Evolutionary conservation across 2,888 invertebrate genomes (phyloP), one percentile per base, ranked within the genome.

Genomic region (Philaethria dido): DNA sequence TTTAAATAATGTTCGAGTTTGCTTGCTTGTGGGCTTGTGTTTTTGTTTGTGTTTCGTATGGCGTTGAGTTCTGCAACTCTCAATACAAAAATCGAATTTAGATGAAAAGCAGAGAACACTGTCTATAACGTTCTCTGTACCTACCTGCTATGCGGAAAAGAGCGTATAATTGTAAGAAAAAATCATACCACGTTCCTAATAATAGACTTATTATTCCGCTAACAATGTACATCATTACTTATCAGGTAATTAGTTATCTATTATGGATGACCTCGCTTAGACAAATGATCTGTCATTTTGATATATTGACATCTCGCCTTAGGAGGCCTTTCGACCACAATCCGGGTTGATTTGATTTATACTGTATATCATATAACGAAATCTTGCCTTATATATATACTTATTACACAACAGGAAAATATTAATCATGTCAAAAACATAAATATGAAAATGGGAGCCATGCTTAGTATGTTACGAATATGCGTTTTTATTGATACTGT

Each of bases 241-340:
- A 70, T 69, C 59, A 64, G 54, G 70, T 71, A 76, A 78, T 78
- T 78, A 77, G 75, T 77, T 77, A 77, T 76, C 73, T 72, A 74
- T 79, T 77, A 76, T 73, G 70, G 74, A 69, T 70, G 75, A 74
- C 72, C 74, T 64, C 74, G 73, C 73, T 66, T 70, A 69, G 80
- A 79, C 76, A 75, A 80, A 80, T 78, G 74, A 74, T 76, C 72
- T 71, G 76, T 76, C 76, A 73, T 72, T 67, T 63, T 76, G 76
- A 75, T 75, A 71, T 75, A 76, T 76, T 75, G 75, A 74, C 75
- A 72, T 76, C 70, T 72, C 65, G 70, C 69, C 73, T 64, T 59
- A 47, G 72, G 60, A 63, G 69, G 65, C 61, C 64, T 62, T 64
- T 63, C 36, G 61, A 66, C 72, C 67, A 61, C 71, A 66, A 57